These are phyloP conservation scores for Oenanthe oenanthe DNA, from an alignment of 2,113 vertebrate genomes.

Conservation along the genomic window DNA sequence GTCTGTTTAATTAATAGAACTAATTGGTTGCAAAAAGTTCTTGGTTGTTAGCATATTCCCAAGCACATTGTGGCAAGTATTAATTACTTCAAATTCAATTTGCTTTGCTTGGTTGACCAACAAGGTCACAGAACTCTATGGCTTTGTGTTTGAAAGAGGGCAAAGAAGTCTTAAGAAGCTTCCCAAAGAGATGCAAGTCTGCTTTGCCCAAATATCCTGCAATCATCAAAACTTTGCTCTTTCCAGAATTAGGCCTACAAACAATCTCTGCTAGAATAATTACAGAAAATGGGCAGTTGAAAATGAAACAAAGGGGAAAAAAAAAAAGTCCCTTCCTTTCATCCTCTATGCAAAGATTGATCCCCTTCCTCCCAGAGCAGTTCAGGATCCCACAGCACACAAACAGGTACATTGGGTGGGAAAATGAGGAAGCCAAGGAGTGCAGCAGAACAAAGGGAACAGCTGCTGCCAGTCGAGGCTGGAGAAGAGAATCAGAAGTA, in stretches of 20 bases:
- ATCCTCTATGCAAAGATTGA: not conserved
- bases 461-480: conserved; percentile 57
- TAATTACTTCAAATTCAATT: conserved; percentile 45
- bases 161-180: not conserved
- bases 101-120: conserved; percentile 25
- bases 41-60: not conserved
- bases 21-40: conserved; percentile 8
- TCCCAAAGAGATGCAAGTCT: not conserved
- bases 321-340: not conserved
- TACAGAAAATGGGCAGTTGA: not conserved
- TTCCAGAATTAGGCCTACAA: not conserved
- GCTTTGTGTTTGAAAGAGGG: not conserved
- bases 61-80: not conserved
- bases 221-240: not conserved
- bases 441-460: not conserved
- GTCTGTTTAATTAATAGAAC: conserved; percentile 16
- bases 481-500: not conserved
- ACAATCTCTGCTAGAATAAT: not conserved
- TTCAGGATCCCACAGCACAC: not conserved
- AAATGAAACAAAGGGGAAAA: not conserved
- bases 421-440: not conserved
- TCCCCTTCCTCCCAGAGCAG: not conserved
- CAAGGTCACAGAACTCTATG: not conserved
- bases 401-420: not conserved
- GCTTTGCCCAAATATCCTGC: not conserved